Conservation (phyloP, 2,888 invertebrate genomes). For the Sarcophaga carnaria region DNA sequence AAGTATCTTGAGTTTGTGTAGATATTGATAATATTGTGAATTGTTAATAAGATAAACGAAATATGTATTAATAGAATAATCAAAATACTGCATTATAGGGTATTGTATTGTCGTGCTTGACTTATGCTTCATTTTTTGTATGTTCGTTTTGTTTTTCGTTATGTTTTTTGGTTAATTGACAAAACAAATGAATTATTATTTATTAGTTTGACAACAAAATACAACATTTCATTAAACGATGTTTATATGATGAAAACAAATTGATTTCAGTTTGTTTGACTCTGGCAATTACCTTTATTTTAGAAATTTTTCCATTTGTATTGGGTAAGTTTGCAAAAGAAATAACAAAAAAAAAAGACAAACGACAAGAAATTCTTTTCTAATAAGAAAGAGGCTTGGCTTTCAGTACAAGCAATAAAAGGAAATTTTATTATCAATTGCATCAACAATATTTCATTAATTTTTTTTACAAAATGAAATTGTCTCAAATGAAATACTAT, state of each 20-base stretch:
- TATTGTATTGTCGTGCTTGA: background rate
- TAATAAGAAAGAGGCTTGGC: background rate
- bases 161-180: conserved; percentile 33
- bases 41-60: no score
- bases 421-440: background rate
- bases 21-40: no score
- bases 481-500: no score
- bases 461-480: background rate
- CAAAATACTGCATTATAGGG: background rate
- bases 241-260: conserved; percentile 38
- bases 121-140: background rate
- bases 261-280: conserved; percentile 29
- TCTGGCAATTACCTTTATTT: background rate
- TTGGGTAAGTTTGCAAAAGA: background rate
- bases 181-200: conserved; percentile 53
- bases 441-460: no score
- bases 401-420: background rate
- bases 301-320: background rate
- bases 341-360: no score
- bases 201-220: conserved; percentile 36
- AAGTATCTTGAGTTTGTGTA: no score
- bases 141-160: conserved; percentile 29
- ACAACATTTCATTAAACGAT: conserved; percentile 22
- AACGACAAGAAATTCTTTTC: conserved; percentile 4
- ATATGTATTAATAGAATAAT: no score